phyloP scores from a whole-genome alignment of 2,113 vertebrate species.

The Onychostoma macrolepis region DNA sequence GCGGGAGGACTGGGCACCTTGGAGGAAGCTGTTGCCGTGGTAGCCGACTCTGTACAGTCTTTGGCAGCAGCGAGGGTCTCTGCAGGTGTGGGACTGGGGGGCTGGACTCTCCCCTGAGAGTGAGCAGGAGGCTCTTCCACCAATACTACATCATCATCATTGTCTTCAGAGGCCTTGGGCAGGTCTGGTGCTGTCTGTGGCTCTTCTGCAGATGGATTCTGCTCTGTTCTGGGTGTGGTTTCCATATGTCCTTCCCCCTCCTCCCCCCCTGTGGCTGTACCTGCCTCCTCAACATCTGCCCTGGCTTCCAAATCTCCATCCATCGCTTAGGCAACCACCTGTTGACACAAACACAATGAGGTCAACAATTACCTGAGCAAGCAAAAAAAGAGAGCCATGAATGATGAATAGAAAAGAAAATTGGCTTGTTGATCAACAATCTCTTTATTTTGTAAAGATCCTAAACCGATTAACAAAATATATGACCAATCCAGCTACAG shows the following conservation, averaged over 20 bases:
- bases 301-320: slow-evolving; percentile 82
- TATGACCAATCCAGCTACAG: background rate
- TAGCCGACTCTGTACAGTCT: slow-evolving; percentile 62
- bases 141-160: slow-evolving; percentile 89
- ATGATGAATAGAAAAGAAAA: background rate
- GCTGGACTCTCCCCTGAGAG: slow-evolving; percentile 66
- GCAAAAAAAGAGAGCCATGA: background rate
- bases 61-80: slow-evolving; percentile 48
- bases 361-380: slow-evolving; percentile 18
- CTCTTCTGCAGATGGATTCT: slow-evolving; percentile 61
- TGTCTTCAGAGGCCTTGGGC: slow-evolving; percentile 65
- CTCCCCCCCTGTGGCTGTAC: slow-evolving; percentile 67
- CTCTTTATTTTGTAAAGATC: background rate
- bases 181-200: slow-evolving; percentile 61
- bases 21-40: slow-evolving; percentile 57
- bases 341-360: slow-evolving; percentile 61
- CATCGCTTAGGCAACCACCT: slow-evolving; percentile 86
- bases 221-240: slow-evolving; percentile 81
- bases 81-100: slow-evolving; percentile 58
- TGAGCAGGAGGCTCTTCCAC: slow-evolving; percentile 85
- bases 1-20: slow-evolving; percentile 61
- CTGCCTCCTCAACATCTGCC: slow-evolving; percentile 65
- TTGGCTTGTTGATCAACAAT: background rate
- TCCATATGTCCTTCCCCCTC: slow-evolving; percentile 83
- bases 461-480: background rate